phyloP scores from a whole-genome alignment of 2,113 vertebrate species.

The Xyliphius kryptos region DNA sequence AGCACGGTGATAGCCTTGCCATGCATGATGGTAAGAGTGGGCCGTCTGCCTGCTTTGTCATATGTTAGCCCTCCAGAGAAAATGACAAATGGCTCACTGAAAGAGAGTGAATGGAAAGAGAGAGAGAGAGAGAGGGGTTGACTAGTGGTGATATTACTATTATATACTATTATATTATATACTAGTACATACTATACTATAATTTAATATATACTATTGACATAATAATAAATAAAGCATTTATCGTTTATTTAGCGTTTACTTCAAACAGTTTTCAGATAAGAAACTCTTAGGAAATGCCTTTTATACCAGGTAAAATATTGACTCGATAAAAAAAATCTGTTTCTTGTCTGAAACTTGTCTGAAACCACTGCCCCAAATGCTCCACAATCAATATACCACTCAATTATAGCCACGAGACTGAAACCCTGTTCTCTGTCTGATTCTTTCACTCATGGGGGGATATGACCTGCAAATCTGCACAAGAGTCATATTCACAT shows the following conservation, averaged over 20 bases:
- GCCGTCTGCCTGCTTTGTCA: conserved; percentile 87
- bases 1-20: conserved; percentile 95
- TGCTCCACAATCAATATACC: background rate
- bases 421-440: background rate
- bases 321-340: too few relatives aligned
- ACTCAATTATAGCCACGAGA: background rate
- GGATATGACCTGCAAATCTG: background rate
- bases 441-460: background rate
- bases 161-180: too few relatives aligned
- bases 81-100: conserved; percentile 89
- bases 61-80: conserved; percentile 96
- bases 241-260: too few relatives aligned
- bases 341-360: background rate
- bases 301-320: too few relatives aligned
- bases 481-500: background rate
- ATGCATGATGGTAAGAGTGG: conserved; percentile 96
- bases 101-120: background rate
- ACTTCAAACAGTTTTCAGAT: too few relatives aligned
- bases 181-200: too few relatives aligned
- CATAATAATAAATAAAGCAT: too few relatives aligned
- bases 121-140: background rate
- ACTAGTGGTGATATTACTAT: background rate
- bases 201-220: too few relatives aligned
- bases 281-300: too few relatives aligned
- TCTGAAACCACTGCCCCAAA: background rate